Base-by-base conservation (phyloP, 2,113 vertebrate species). In the Ursus arctos region DNA sequence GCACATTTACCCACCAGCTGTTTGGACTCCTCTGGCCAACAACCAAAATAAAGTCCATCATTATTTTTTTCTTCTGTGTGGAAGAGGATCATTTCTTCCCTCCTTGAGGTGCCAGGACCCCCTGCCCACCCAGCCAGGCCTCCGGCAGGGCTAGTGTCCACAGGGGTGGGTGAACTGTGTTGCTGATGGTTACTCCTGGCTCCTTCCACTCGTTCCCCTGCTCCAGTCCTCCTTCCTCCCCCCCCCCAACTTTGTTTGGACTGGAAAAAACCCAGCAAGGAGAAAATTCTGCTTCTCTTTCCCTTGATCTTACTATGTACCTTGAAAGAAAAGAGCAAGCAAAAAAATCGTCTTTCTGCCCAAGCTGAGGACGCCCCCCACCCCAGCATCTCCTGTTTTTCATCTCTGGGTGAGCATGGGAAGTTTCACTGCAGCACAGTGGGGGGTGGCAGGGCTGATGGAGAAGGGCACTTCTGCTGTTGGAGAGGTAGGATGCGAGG, bases 21-120 rank as follows among this genome's bases (percentile, higher is more conserved):
- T 98, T 97, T 97, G 97, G 97, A 95, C 97, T 96, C 90, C 95
- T 91, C 94, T 91, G 98, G 96, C 97, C 97, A 97, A 97, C 96
- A 97, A 96, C 95, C 98, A 94, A 96, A 98, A 98, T 98, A 98
- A 98, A 99, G 94, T 95, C 83, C 91, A 98, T 96, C 88, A 88
- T 98, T 98, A 96, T 97, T 98, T 98, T 98, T 97, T 96, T 85
- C 97, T 98, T 94, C 97, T 96, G 93, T 96, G 74, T 97, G 80
- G 61, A 97, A 95, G 77, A 65, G 59, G 65, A n/a, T 96, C 49
- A n/a, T 69, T 94, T 90, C 47, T 74, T 59, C 59, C 61, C 31
- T 7, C 18, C 28, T 0, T 3, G 40, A 49, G 22, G 53, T 26
- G 43, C 19, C 19, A 65, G 49, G 33, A 13, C 43, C 57, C 43